These are phyloP conservation scores for Equus przewalskii DNA, from an alignment of 2,113 vertebrate species.

Conservation along the genomic window DNA sequence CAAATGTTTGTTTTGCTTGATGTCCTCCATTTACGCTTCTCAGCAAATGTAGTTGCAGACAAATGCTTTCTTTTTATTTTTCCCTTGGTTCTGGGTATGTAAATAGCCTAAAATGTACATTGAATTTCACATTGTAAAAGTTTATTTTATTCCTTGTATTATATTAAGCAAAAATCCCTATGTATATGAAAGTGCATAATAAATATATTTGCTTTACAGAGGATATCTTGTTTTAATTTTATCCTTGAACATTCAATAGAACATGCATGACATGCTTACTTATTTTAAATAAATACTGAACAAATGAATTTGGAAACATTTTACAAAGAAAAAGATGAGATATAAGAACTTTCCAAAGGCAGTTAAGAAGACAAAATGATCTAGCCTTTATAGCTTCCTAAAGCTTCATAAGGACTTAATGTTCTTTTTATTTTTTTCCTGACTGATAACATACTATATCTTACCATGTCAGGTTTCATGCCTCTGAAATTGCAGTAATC, in stretches of 20 bases:
- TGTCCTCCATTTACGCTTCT: conserved; percentile 83
- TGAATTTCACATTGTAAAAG: conserved; percentile 96
- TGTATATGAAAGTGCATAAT: conserved; percentile 99
- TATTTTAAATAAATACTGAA: conserved; percentile 14
- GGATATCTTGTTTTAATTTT: conserved; percentile 83
- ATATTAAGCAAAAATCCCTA: conserved; percentile 95
- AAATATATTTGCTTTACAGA: conserved; percentile 99
- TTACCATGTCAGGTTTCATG: neutral
- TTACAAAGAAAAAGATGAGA: neutral
- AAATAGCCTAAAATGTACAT: conserved; percentile 98
- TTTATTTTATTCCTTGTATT: conserved; percentile 97
- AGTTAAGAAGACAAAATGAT: neutral
- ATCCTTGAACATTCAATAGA: neutral
- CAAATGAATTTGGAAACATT: conserved; percentile 32
- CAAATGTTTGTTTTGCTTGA: conserved; percentile 89
- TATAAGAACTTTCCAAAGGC: neutral
- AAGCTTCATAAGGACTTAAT: neutral
- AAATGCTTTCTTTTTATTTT: conserved; percentile 86
- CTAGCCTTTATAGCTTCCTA: neutral
- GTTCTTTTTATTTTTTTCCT: neutral
- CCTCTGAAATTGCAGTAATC: neutral
- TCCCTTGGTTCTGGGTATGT: conserved; percentile 89
- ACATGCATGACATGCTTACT: neutral
- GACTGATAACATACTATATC: neutral
- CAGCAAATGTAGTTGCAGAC: conserved; percentile 88